Evolutionary conservation across 2,113 vertebrate genomes (phyloP).

Genomic region (Siniperca chuatsi): DNA sequence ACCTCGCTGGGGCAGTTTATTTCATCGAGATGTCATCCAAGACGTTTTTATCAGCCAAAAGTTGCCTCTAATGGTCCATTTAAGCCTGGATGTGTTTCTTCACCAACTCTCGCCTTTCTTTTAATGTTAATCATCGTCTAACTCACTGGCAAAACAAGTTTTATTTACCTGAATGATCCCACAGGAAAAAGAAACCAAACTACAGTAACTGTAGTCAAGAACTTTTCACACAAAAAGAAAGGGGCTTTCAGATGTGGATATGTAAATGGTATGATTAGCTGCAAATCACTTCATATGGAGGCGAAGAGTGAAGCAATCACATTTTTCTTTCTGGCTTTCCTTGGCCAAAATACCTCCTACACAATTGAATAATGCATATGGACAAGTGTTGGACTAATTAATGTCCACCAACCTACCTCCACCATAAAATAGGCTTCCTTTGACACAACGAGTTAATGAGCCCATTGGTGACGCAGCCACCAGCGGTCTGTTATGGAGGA

Average conservation of each 20-base stretch:
- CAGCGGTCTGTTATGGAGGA: conserved; percentile 53
- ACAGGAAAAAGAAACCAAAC: not conserved
- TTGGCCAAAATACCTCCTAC: conserved; percentile 78
- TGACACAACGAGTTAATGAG: conserved; percentile 64
- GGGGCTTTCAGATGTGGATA: conserved; percentile 32
- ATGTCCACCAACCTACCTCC: conserved; percentile 70
- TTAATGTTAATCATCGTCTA: conserved; percentile 5
- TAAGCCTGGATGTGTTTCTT: conserved; percentile 39
- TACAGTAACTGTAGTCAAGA: conserved; percentile 10
- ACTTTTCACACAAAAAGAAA: not conserved
- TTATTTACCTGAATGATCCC: conserved; percentile 28
- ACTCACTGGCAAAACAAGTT: conserved; percentile 22
- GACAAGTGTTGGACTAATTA: conserved; percentile 82
- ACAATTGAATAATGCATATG: conserved; percentile 81
- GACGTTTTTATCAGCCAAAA: conserved; percentile 58
- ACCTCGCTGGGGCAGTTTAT: conserved; percentile 53
- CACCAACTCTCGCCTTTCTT: conserved; percentile 35
- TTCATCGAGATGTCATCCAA: conserved; percentile 62
- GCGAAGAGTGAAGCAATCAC: conserved; percentile 57
- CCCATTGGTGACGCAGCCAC: conserved; percentile 53
- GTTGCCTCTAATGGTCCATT: conserved; percentile 64
- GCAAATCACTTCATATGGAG: conserved; percentile 59
- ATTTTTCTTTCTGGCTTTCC: conserved; percentile 52
- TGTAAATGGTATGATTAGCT: conserved; percentile 44
- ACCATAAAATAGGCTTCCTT: conserved; percentile 65